Percentiles rank a stretch among this genome's conserved stretches.
These are phyloP conservation scores for Kuschelorhynchus macadamiae DNA, from an alignment of 2,888 invertebrate genomes.

Conservation along the genomic window DNA sequence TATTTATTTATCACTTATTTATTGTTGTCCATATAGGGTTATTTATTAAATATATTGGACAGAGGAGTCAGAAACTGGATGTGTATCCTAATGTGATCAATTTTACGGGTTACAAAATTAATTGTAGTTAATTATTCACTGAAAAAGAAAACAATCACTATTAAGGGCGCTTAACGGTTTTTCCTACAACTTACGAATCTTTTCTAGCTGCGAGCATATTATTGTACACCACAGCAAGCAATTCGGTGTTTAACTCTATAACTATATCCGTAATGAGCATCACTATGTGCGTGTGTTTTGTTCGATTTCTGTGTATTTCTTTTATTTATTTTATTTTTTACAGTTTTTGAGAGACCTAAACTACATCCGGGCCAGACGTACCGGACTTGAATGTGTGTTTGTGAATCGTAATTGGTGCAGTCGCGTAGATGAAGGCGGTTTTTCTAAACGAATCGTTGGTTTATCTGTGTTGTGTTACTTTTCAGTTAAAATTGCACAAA, in stretches of 20 bases:
- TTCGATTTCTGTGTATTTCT: conserved; percentile 34
- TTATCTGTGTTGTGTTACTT: too few species aligned
- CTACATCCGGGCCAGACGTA: conserved; percentile 51
- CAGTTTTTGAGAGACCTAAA: conserved; percentile 32
- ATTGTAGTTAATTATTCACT: too few species aligned
- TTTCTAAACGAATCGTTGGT: neutral
- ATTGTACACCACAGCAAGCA: conserved; percentile 27
- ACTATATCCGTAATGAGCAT: conserved; percentile 36
- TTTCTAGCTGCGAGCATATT: conserved; percentile 26
- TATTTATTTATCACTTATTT: too few species aligned
- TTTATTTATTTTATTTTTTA: conserved; percentile 26
- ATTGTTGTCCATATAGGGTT: too few species aligned
- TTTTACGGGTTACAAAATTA: too few species aligned
- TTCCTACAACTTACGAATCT: too few species aligned
- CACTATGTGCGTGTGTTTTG: conserved; percentile 46
- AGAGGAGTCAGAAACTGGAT: too few species aligned
- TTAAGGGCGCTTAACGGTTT: too few species aligned
- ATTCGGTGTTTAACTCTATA: conserved; percentile 44
- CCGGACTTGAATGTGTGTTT: conserved; percentile 52
- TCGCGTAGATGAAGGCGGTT: neutral
- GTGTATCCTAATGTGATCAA: too few species aligned
- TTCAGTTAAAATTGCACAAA: too few species aligned
- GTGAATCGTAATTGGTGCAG: conserved; percentile 59
- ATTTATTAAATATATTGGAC: too few species aligned
- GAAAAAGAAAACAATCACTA: too few species aligned